These are phyloP conservation scores for Cyprinella venusta DNA, from an alignment of 2,797 vertebrate species.

Conservation along the genomic window DNA sequence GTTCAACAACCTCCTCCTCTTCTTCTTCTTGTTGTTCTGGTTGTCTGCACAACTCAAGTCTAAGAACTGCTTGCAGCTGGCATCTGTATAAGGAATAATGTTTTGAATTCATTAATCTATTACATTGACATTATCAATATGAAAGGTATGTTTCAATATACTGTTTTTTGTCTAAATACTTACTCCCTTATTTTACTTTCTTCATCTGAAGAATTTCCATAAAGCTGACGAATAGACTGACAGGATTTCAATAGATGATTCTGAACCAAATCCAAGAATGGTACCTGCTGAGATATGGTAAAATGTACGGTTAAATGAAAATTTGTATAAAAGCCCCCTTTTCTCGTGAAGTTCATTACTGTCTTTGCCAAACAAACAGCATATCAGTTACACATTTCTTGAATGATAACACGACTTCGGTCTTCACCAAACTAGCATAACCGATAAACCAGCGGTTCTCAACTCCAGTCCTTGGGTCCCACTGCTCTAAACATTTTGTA, in stretches of 20 bases:
- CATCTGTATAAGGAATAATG: slow-evolving; percentile 76
- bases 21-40: slow-evolving; percentile 67
- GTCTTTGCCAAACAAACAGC: not conserved
- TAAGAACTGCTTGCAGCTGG: slow-evolving; percentile 87
- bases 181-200: slow-evolving; percentile 91
- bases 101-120: not conserved
- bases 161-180: slow-evolving; percentile 57
- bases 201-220: slow-evolving; percentile 70
- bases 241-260: slow-evolving; percentile 84
- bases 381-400: not conserved
- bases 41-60: slow-evolving; percentile 85
- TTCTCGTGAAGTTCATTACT: not conserved
- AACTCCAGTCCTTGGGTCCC: too few species aligned
- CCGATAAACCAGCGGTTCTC: not conserved
- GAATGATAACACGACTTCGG: not conserved
- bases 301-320: slow-evolving; percentile 29
- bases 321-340: not conserved
- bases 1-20: slow-evolving; percentile 75
- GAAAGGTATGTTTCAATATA: not conserved
- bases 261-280: slow-evolving; percentile 74
- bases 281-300: slow-evolving; percentile 71
- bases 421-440: not conserved
- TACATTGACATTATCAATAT: not conserved
- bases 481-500: too few species aligned
- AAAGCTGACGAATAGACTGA: slow-evolving; percentile 83